Evolutionary conservation across 2,113 vertebrate species (phyloP), one percentile per base, ranked within the genome.

Genomic region (Indicator indicator): DNA sequence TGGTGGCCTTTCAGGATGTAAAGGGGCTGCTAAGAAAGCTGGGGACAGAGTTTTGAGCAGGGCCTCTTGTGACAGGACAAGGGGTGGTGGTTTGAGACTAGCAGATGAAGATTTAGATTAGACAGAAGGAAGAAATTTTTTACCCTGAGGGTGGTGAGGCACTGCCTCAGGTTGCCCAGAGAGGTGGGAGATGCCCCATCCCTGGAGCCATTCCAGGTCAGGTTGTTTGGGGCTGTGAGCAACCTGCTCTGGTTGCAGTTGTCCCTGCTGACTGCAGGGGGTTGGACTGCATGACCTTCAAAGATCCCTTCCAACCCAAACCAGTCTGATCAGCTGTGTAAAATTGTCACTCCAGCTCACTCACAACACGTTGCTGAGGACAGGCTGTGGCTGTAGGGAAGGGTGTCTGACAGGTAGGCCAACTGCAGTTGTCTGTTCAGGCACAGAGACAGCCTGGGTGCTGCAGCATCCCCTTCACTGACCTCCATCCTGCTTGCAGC

Each of bases 341-440:
- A 27, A 48, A 15, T 19, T 55, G 16, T n/a, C 42, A 33, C 44
- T 69, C 30, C 32, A 12, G 52, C 8, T 4, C 21, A 9, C 9
- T 84, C 38, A 1, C 11, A 16, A 0, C 5, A 8, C 26, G 84
- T 59, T 26, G 32, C 8, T 26, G 38, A 80, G 75, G 55, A 38
- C 38, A 6, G 21, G 36, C 13, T 52, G 50, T 30, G 4, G 38
- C 48, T 52, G 36, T 38, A 40, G 70, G 63, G 67, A 24, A 62
- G n/a, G 33, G 36, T 59, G 8, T 23, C 64, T 77, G 69, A 1
- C 0, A 0, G 12, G 24, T 21, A 12, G 40, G 2, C 20, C 40
- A 38, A 55, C 58, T 87, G 68, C 59, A 60, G 38, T 24, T 63
- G 28, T 44, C 48, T 78, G 11, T 46, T 79, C 0, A 28, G 42